phyloP scores from a whole-genome alignment of 2,113 vertebrate genomes.

The Psittacara wagleri region DNA sequence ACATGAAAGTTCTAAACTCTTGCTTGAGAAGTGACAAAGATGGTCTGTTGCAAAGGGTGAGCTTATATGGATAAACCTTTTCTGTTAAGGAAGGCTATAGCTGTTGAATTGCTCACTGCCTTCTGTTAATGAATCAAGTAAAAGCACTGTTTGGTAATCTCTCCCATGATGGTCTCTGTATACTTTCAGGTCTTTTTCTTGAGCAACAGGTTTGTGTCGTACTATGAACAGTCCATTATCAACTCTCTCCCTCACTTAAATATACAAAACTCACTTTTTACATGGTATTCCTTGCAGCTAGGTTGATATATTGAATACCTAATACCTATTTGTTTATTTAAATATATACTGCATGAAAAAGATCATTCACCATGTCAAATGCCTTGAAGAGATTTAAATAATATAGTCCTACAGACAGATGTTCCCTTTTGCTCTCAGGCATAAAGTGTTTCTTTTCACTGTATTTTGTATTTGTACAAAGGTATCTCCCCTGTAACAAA shows the following conservation, averaged over 20 bases:
- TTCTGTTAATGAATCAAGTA: neutral
- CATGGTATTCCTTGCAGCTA: neutral
- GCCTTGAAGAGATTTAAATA: neutral
- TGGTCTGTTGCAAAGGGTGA: neutral
- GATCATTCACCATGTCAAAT: neutral
- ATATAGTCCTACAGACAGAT: neutral
- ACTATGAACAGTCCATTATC: neutral
- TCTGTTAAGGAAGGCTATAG: neutral
- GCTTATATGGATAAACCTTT: neutral
- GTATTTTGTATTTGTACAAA: neutral
- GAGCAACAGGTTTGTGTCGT: neutral
- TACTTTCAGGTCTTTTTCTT: neutral
- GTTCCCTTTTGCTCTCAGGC: neutral
- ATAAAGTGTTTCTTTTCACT: neutral
- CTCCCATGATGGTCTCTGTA: neutral
- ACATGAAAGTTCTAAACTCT: neutral
- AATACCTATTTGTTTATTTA: neutral
- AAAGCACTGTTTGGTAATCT: neutral
- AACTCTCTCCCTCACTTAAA: neutral
- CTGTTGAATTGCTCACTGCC: neutral
- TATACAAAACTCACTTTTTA: neutral
- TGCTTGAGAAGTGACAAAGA: neutral
- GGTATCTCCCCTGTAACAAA: neutral
- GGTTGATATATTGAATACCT: neutral
- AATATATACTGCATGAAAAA: neutral